Evolutionary conservation across 2,888 invertebrate species (phyloP), one percentile per base, ranked within the genome.

Genomic region (Eulithis testata): DNA sequence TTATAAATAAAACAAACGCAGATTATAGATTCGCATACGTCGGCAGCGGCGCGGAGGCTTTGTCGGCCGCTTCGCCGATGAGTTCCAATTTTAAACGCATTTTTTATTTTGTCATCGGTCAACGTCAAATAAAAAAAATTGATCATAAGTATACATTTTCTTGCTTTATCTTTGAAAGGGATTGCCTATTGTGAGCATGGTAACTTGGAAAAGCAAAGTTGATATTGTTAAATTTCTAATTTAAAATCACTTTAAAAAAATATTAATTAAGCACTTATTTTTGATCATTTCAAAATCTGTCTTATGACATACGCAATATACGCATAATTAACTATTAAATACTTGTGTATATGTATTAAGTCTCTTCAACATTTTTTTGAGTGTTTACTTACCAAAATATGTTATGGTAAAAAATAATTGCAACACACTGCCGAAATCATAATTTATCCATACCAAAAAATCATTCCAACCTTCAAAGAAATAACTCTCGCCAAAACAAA

Each of bases 61-160:
- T 81, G 81, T 68, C 74, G 72, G 66, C 63, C 60, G 69, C 57
- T 72, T 52, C 57, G 57, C 58, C 60, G 66, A 61, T 72, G 54
- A 59, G 69, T 73, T 72, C 73, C 79, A 81, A 82, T 78, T 80
- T 81, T 75, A 77, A 79, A 78, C 51, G 57, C 66, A 70, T 75
- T 76, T 79, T 78, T 80, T 80, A 62, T 9, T 37, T 40, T 40
- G 40, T 8, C 40, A 40, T 68, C 56, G 66, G 67, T 63, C 54
- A 47, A 36, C 60, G 47, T 69, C 63, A 68, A 64, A 66, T 68
- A 44, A 64, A 63, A 64, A 63, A 8, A 63, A 7, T n/a, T 37
- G 11, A 52, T 63, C 47, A 57, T 63, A 52, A 40, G 14, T 14
- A 4, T 53, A 14, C 11, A 37, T 37, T 47, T 47, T 47, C 14